Conservation (phyloP, 2,797 vertebrate genomes). For the Syngnathus acus region DNA sequence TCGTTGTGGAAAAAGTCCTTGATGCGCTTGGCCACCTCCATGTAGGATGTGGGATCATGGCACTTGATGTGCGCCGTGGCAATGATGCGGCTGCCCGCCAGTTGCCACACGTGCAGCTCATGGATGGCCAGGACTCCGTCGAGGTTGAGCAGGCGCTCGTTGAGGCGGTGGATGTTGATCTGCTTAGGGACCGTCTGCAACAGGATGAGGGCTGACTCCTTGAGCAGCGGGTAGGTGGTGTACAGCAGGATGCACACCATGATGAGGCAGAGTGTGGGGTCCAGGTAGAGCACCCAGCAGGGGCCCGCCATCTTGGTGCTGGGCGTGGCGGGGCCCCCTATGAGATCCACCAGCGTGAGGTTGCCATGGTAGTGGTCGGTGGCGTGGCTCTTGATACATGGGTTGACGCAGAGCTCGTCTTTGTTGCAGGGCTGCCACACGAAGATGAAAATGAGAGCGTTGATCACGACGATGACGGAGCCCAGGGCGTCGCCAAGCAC, state of each 20-base stretch:
- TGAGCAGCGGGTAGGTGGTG: conserved; percentile 92
- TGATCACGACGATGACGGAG: conserved; percentile 95
- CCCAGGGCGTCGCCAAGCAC: conserved; percentile 95
- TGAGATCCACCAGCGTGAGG: conserved; percentile 53
- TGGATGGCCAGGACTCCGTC: conserved; percentile 94
- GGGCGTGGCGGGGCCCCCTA: conserved; percentile 3
- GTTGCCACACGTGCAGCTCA: conserved; percentile 95
- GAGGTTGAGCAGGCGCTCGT: conserved; percentile 77
- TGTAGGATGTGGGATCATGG: conserved; percentile 88
- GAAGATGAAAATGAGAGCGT: conserved; percentile 82
- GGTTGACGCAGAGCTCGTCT: conserved; percentile 73
- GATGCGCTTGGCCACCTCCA: conserved; percentile 95
- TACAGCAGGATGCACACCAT: conserved; percentile 95
- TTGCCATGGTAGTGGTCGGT: conserved; percentile 66
- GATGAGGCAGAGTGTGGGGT: conserved; percentile 88
- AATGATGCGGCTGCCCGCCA: conserved; percentile 95
- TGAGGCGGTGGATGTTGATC: conserved; percentile 86
- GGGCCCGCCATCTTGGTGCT: conserved; percentile 67
- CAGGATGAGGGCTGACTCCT: conserved; percentile 96
- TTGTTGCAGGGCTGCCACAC: conserved; percentile 81
- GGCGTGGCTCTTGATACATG: conserved; percentile 73
- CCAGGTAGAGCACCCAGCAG: conserved; percentile 96
- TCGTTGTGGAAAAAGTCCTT: conserved; percentile 95
- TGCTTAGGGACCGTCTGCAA: conserved; percentile 98
- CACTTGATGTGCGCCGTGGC: conserved; percentile 98